These are phyloP conservation scores for Phylloscopus trochiloides DNA, from an alignment of 2,113 vertebrate genomes.

Conservation along the genomic window DNA sequence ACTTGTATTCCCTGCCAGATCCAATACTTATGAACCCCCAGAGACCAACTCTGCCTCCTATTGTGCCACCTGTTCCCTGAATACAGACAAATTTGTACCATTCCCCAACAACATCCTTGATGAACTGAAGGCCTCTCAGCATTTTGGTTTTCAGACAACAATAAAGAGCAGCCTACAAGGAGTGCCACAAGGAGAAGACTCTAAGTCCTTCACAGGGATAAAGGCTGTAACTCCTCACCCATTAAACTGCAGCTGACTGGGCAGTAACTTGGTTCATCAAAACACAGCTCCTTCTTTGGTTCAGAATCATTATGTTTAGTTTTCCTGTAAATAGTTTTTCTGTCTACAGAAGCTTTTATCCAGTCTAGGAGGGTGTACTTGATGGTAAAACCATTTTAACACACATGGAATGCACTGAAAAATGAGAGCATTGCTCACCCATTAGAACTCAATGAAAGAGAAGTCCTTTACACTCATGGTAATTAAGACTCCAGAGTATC, in stretches of 20 bases:
- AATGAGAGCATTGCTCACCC: background rate
- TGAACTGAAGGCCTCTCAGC: background rate
- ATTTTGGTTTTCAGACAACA: background rate
- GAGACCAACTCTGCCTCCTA: background rate
- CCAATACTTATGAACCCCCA: background rate
- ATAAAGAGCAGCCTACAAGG: background rate
- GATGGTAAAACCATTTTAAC: background rate
- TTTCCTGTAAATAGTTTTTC: background rate
- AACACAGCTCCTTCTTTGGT: background rate
- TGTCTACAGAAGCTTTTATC: background rate
- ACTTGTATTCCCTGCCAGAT: background rate
- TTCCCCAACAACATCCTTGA: background rate
- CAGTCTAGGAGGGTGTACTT: background rate
- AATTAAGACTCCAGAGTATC: background rate
- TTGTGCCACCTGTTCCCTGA: background rate
- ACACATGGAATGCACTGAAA: background rate
- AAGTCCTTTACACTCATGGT: background rate
- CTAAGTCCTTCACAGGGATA: background rate
- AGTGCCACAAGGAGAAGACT: background rate
- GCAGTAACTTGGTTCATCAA: background rate
- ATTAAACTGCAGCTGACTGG: background rate
- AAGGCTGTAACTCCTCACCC: background rate
- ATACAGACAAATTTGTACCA: background rate
- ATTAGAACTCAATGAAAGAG: background rate
- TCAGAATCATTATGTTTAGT: background rate